Evolutionary conservation across 1,140 invertebrate species (phyloP).

Genomic region (Araneus ventricosus): DNA sequence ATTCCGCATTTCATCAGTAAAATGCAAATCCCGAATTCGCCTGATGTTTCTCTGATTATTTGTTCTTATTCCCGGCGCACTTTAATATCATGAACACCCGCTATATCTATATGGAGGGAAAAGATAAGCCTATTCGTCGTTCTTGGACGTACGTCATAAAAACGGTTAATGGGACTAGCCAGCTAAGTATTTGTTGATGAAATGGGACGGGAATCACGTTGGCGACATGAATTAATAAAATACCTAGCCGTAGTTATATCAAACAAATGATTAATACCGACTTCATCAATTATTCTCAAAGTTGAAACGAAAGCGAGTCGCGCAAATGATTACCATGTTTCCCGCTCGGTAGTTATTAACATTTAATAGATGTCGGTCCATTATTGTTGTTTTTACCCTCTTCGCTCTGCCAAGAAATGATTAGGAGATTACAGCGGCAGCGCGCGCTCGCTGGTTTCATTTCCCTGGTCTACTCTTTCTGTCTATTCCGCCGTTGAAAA

Average conservation of each 20-base stretch:
- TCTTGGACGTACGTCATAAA: conserved; percentile 70
- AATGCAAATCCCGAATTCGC: conserved; percentile 50
- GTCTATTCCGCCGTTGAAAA: conserved; percentile 61
- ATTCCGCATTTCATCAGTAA: conserved; percentile 32
- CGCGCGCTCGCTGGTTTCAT: conserved; percentile 55
- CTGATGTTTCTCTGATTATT: conserved; percentile 53
- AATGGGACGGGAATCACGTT: conserved; percentile 70
- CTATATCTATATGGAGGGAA: neutral
- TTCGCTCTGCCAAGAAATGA: conserved; percentile 70
- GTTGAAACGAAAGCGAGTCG: conserved; percentile 72
- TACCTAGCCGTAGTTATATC: conserved; percentile 73
- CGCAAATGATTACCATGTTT: conserved; percentile 72
- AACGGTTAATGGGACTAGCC: conserved; percentile 71
- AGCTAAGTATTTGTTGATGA: conserved; percentile 74
- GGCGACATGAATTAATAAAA: conserved; percentile 75
- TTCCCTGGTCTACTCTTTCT: conserved; percentile 37
- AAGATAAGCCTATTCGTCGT: conserved; percentile 4
- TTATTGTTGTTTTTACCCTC: conserved; percentile 73
- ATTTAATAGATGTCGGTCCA: conserved; percentile 75
- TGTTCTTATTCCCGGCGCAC: conserved; percentile 47
- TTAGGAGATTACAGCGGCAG: conserved; percentile 69
- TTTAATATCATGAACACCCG: neutral
- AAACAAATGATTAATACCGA: conserved; percentile 75
- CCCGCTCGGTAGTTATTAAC: conserved; percentile 74
- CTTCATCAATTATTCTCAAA: conserved; percentile 75